Evolutionary conservation across 2,888 invertebrate genomes (phyloP).

Genomic region (Falcaria lacertinaria): DNA sequence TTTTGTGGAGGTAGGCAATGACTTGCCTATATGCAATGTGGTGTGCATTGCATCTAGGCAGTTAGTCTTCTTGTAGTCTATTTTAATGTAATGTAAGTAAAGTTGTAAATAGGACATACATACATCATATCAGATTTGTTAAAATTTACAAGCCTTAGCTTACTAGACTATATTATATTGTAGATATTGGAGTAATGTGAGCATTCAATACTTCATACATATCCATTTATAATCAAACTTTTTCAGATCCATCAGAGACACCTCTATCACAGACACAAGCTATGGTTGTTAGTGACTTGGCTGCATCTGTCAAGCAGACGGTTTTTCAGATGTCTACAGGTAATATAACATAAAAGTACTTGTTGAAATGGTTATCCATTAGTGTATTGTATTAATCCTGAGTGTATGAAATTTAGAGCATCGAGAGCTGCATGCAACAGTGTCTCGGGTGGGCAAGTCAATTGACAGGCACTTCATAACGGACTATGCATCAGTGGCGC

Average conservation of each 20-base stretch:
- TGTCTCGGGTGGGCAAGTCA: constrained; percentile 97
- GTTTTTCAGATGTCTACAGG: constrained; percentile 91
- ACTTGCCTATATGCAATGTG: too few species aligned
- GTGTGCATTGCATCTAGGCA: too few species aligned
- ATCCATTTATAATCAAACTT: too few species aligned
- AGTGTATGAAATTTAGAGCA: constrained; percentile 61
- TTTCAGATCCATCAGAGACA: constrained; percentile 83
- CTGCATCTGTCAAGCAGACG: constrained; percentile 89
- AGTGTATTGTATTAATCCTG: neutral
- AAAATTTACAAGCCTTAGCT: too few species aligned
- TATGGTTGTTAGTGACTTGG: constrained; percentile 85
- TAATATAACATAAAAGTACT: constrained; percentile 31
- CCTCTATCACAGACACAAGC: constrained; percentile 85
- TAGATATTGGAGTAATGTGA: too few species aligned
- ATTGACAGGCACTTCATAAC: constrained; percentile 97
- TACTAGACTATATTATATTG: too few species aligned
- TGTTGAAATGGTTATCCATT: neutral
- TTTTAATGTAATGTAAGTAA: too few species aligned
- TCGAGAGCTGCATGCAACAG: constrained; percentile 74
- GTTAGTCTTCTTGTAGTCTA: too few species aligned
- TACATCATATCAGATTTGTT: too few species aligned
- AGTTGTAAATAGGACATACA: too few species aligned
- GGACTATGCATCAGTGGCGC: constrained; percentile 93
- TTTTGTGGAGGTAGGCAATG: too few species aligned
- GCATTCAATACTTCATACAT: too few species aligned